These are phyloP conservation scores for Cranoglanis bouderius DNA, from an alignment of 2,113 vertebrate genomes.

Conservation along the genomic window DNA sequence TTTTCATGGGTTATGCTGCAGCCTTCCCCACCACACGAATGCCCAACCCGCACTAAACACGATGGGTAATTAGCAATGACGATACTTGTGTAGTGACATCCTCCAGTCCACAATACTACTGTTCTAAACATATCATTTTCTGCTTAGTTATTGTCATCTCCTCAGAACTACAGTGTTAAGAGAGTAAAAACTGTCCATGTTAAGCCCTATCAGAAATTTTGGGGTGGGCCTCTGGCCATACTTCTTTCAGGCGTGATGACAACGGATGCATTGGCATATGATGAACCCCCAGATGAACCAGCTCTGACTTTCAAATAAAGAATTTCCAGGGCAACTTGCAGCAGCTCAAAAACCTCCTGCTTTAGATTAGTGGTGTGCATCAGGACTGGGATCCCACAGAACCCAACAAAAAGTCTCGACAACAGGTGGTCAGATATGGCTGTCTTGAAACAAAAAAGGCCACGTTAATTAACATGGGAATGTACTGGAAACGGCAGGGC, in stretches of 20 bases:
- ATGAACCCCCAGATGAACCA: background rate
- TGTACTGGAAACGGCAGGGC: background rate
- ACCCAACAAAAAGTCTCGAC: background rate
- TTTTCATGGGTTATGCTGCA: background rate
- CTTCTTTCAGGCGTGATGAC: background rate
- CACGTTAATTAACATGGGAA: background rate
- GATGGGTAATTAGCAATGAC: background rate
- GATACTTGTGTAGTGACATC: background rate
- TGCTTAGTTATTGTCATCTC: background rate
- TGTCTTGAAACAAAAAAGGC: background rate
- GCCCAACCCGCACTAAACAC: background rate
- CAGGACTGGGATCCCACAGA: background rate
- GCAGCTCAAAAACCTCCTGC: background rate
- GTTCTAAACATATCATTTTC: slow-evolving; percentile 10
- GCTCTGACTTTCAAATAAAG: background rate
- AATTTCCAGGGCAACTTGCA: background rate
- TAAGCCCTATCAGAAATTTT: background rate
- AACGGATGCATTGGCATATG: background rate
- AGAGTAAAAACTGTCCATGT: background rate
- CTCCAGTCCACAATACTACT: no score
- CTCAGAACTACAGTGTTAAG: background rate
- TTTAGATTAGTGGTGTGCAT: background rate
- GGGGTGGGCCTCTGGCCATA: background rate
- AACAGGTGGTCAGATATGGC: background rate
- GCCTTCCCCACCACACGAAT: background rate